These are phyloP conservation scores for Cuculus canorus DNA, from an alignment of 2,797 vertebrate species.

Conservation along the genomic window DNA sequence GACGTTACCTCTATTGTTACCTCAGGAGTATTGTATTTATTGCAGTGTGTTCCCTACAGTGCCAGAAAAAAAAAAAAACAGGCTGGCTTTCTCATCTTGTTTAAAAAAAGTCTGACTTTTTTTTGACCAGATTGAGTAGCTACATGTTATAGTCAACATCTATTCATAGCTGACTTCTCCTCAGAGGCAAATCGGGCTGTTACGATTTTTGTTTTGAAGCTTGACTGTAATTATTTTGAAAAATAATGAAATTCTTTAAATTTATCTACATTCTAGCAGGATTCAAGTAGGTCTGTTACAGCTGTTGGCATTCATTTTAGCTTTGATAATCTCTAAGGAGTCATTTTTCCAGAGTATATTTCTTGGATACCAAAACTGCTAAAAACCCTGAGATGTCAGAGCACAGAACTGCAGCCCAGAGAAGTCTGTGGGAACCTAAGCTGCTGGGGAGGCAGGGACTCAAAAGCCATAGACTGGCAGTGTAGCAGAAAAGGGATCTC, in stretches of 20 bases:
- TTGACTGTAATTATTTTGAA: background rate
- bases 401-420: background rate
- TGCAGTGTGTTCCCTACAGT: background rate
- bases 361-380: background rate
- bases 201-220: background rate
- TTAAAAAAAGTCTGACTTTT: background rate
- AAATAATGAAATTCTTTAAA: background rate
- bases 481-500: background rate
- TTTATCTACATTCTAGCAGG: background rate
- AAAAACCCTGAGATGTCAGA: background rate
- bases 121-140: background rate
- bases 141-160: background rate
- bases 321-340: background rate
- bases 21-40: background rate
- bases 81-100: background rate
- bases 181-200: background rate
- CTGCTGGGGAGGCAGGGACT: background rate
- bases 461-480: background rate
- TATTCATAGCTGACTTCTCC: background rate
- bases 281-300: background rate
- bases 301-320: background rate
- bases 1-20: background rate
- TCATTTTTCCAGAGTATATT: background rate
- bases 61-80: background rate
- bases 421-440: background rate